Percentiles rank a stretch among this genome's conserved stretches.
phyloP scores from a whole-genome alignment of 2,888 invertebrate genomes.

The Craniophora ligustri region DNA sequence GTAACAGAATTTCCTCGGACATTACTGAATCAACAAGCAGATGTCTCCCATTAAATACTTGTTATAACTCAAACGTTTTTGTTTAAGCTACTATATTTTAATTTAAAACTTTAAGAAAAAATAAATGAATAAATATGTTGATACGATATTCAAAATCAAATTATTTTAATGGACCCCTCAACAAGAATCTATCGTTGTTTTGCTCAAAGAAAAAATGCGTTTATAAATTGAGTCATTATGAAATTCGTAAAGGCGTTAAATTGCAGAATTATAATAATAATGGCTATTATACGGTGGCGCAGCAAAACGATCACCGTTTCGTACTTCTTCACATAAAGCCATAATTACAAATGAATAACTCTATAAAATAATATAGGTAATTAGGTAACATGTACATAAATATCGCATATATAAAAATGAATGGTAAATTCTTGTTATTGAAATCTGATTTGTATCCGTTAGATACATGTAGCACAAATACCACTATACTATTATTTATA shows the following conservation, averaged over 20 bases:
- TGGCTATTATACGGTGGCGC: slow-evolving; percentile 75
- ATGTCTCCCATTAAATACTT: slow-evolving; percentile 21
- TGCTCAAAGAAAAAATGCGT: slow-evolving; percentile 60
- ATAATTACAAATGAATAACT: slow-evolving; percentile 51
- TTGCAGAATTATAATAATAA: slow-evolving; percentile 75
- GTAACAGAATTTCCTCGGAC: slow-evolving; percentile 24
- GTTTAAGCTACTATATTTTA: slow-evolving; percentile 20
- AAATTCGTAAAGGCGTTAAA: slow-evolving; percentile 81
- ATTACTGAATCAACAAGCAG: slow-evolving; percentile 33
- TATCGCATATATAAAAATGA: no score
- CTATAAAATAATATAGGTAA: slow-evolving; percentile 27
- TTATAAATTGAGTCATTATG: slow-evolving; percentile 82
- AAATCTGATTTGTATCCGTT: no score
- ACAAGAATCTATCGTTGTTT: slow-evolving; percentile 65
- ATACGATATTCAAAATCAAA: slow-evolving; percentile 61
- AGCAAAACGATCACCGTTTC: slow-evolving; percentile 51
- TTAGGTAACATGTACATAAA: neutral
- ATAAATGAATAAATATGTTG: slow-evolving; percentile 28
- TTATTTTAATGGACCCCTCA: slow-evolving; percentile 71
- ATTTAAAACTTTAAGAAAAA: slow-evolving; percentile 28
- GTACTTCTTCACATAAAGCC: slow-evolving; percentile 55
- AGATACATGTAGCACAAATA: no score
- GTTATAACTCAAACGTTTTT: slow-evolving; percentile 23
- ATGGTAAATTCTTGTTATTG: no score
- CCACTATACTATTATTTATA: no score